A percentile compares a stretch with the other conserved stretches of the same genome.
phyloP scores from a whole-genome alignment of 2,888 invertebrate genomes.

The Pseudoips prasinana region DNA sequence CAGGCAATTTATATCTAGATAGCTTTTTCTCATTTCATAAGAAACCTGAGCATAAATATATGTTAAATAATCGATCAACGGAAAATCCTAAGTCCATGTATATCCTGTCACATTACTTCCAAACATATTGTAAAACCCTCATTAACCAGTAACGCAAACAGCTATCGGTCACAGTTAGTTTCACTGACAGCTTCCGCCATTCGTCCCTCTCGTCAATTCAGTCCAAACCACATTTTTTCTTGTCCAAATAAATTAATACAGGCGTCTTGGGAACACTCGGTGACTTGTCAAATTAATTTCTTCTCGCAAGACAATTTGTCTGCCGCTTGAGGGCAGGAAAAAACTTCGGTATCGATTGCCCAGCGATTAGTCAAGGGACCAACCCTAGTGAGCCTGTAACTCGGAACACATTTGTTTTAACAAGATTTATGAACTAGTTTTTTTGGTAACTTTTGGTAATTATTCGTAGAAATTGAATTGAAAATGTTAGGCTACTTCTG shows the following conservation, averaged over 20 bases:
- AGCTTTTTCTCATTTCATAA: too few species aligned
- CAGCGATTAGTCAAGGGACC: constrained; percentile 58
- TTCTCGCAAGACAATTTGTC: constrained; percentile 79
- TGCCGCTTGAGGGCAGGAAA: constrained; percentile 66
- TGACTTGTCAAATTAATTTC: constrained; percentile 81
- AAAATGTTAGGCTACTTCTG: too few species aligned
- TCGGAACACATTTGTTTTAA: constrained; percentile 23
- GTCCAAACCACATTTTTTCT: constrained; percentile 71
- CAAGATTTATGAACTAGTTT: constrained; percentile 24
- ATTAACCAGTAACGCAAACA: constrained; percentile 22
- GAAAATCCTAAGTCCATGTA: too few species aligned
- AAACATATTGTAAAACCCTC: too few species aligned
- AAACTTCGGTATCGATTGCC: constrained; percentile 70
- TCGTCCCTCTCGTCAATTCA: constrained; percentile 37
- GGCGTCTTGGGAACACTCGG: constrained; percentile 66
- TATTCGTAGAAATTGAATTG: constrained; percentile 7
- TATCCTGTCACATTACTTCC: too few species aligned
- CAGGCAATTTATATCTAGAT: too few species aligned
- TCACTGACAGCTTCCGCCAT: constrained; percentile 30
- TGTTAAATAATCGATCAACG: too few species aligned
- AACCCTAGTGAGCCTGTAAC: constrained; percentile 24
- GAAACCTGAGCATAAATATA: too few species aligned
- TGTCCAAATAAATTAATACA: constrained; percentile 79
- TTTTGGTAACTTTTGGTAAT: constrained; percentile 3
- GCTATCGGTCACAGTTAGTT: constrained; percentile 30